Evolutionary conservation across 2,888 invertebrate species (phyloP), one percentile per base, ranked within the genome.

Genomic region (Hydriomena furcata): DNA sequence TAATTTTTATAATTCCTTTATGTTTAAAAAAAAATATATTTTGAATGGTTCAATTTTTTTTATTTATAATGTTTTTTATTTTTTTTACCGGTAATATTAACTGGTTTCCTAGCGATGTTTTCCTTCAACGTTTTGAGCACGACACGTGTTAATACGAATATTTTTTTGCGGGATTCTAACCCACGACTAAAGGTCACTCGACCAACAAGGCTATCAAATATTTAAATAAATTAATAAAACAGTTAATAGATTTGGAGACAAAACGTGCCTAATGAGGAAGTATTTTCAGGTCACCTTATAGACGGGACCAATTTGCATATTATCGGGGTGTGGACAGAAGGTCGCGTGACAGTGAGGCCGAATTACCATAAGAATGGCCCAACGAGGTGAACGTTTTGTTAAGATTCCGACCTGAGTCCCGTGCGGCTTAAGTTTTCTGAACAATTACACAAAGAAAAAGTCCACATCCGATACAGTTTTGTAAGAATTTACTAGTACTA

Each of bases 271-370:
- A 82, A 83, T 81, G 78, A 81, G 75, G 79, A 80, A 82, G 74
- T 76, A 75, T 79, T 84, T 84, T 76, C 74, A 82, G 85, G 85
- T 84, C 84, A 83, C 68, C 82, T 80, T 81, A 81, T 82, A 80
- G 81, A 82, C 71, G 73, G 70, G 60, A 58, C 70, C 73, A 73
- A 87, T 87, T 87, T 86, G 83, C 88, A 88, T 88, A 81, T 86
- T 87, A 87, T 88, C 88, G 76, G 82, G 75, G 81, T 79, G 84
- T 79, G 83, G 86, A 83, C 84, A 87, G 84, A 85, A 82, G 82
- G 84, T 83, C 77, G 85, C 84, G 85, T 84, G 86, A 83, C 84
- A 79, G 75, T 77, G 72, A 71, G 72, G 73, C 71, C 66, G 66
- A 76, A 87, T 88, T 88, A 84, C 73, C 87, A 87, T 88, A 83